Evolutionary conservation across 1,140 invertebrate species (phyloP).

Genomic region (Sinella curviseta): DNA sequence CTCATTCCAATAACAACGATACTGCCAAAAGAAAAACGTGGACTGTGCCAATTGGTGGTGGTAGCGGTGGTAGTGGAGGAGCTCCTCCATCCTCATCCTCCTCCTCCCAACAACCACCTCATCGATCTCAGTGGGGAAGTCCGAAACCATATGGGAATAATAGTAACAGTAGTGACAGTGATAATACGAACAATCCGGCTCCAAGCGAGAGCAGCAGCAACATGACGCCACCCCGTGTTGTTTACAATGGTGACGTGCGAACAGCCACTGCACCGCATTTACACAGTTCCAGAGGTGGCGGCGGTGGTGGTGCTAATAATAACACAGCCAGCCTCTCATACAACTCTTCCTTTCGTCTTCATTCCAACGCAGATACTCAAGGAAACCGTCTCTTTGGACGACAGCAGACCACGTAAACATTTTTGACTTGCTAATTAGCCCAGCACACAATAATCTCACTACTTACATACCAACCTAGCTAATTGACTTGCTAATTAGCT

Average conservation of each 20-base stretch:
- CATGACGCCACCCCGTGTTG: constrained; percentile 13
- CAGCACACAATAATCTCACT: background rate
- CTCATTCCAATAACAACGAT: constrained; percentile 16
- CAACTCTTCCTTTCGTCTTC: constrained; percentile 45
- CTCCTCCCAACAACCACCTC: background rate
- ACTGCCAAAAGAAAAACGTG: constrained; percentile 45
- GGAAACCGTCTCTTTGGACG: constrained; percentile 46
- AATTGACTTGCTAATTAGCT: background rate
- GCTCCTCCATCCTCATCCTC: background rate
- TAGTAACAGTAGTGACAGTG: constrained; percentile 8
- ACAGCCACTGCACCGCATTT: background rate
- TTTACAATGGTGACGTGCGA: constrained; percentile 39
- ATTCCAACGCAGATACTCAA: constrained; percentile 48
- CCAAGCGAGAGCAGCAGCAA: background rate
- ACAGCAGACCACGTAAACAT: constrained; percentile 31
- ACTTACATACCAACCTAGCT: background rate
- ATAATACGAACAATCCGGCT: constrained; percentile 14
- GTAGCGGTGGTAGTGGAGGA: background rate
- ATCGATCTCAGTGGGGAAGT: constrained; percentile 44
- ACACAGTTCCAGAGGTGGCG: background rate
- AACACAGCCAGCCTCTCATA: constrained; percentile 5
- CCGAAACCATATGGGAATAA: constrained; percentile 35
- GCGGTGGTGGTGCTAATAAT: background rate
- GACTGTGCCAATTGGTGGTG: constrained; percentile 31
- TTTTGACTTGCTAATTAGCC: constrained; percentile 15